phyloP scores from a whole-genome alignment of 2,113 vertebrate species.

The Podarcis muralis region DNA sequence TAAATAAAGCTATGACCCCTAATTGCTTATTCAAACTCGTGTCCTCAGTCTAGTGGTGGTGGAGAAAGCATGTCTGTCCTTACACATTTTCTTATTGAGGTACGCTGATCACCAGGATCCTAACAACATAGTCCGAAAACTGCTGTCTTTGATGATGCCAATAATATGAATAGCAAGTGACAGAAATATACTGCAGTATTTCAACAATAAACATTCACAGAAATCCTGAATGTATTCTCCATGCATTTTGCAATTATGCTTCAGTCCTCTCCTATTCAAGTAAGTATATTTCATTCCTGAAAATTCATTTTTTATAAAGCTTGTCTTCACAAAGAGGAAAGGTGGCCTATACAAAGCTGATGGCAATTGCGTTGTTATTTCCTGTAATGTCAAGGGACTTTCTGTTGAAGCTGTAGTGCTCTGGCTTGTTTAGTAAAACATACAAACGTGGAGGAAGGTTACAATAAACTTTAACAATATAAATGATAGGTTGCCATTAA shows the following conservation, averaged over 20 bases:
- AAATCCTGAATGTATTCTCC: not conserved
- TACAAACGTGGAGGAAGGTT: slow-evolving; percentile 62
- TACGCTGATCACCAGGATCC: not conserved
- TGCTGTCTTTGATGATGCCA: not conserved
- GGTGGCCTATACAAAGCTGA: not conserved
- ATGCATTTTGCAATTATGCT: not conserved
- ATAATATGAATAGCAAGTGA: too few relatives aligned
- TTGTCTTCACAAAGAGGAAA: not conserved
- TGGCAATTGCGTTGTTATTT: not conserved
- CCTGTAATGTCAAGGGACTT: slow-evolving; percentile 26
- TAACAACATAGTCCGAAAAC: not conserved
- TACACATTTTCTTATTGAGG: not conserved
- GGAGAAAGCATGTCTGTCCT: not conserved
- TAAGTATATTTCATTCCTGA: not conserved
- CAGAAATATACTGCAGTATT: not conserved
- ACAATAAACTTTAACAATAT: slow-evolving; percentile 24
- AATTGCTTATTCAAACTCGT: too few relatives aligned
- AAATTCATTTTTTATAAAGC: not conserved
- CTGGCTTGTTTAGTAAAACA: slow-evolving; percentile 63
- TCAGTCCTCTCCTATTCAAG: not conserved
- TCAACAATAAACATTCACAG: not conserved
- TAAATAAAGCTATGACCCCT: too few relatives aligned
- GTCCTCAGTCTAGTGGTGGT: not conserved
- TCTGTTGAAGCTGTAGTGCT: slow-evolving; percentile 10
- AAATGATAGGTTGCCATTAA: slow-evolving; percentile 41